A percentile compares a stretch with the other conserved stretches of the same genome.
These are phyloP conservation scores for Pteromalus puparum DNA, from an alignment of 1,140 invertebrate genomes.

Conservation along the genomic window DNA sequence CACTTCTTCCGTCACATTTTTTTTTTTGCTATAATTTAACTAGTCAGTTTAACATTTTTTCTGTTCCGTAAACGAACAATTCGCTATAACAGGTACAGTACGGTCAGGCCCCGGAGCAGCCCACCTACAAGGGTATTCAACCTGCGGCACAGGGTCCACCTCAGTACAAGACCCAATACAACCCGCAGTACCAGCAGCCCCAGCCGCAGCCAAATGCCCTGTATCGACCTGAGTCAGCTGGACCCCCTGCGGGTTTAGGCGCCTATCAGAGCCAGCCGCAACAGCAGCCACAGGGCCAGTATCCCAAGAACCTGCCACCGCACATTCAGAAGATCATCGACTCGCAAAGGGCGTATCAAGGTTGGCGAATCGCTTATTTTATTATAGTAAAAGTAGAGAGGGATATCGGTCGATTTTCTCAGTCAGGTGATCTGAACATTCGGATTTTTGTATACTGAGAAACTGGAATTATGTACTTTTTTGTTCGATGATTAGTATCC, in stretches of 20 bases:
- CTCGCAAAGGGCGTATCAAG: constrained; percentile 39
- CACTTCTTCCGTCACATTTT: not conserved
- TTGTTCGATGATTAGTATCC: too few species aligned
- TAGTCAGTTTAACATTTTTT: too few species aligned
- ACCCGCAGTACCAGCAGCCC: constrained; percentile 43
- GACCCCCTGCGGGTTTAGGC: constrained; percentile 44
- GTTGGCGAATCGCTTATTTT: not conserved
- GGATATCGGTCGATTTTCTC: too few species aligned
- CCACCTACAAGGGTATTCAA: constrained; percentile 59
- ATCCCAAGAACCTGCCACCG: constrained; percentile 36
- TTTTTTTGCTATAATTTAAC: too few species aligned
- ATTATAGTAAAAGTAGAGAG: too few species aligned
- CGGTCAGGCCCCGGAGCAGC: constrained; percentile 54
- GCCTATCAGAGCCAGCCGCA: constrained; percentile 7
- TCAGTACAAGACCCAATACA: constrained; percentile 43
- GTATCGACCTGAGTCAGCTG: constrained; percentile 41
- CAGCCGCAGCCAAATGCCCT: constrained; percentile 47
- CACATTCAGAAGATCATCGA: constrained; percentile 49
- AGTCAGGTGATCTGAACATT: not conserved
- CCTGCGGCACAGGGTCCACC: not conserved
- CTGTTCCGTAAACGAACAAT: too few species aligned
- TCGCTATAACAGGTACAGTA: constrained; percentile 24
- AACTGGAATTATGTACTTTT: too few species aligned
- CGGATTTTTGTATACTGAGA: not conserved
- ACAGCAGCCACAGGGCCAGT: constrained; percentile 10